Base-by-base conservation (phyloP, 2,888 invertebrate species). In the Phaonia tiefii region DNA sequence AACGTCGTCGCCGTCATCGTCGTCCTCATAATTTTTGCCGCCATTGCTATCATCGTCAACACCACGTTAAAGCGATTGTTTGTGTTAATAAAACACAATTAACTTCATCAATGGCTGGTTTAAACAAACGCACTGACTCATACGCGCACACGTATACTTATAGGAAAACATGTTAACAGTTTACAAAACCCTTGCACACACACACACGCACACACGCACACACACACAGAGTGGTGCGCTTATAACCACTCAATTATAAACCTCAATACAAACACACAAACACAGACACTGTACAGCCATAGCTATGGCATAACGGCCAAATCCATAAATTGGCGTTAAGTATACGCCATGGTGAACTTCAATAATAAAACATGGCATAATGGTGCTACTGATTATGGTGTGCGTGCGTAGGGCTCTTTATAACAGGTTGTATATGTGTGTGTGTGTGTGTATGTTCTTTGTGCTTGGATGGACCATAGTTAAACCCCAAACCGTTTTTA, bases 21-120 rank as follows among this genome's bases (percentile, higher is more conserved):
- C 58, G 31, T 58, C 58, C 13, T 13, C 58, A 15, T 17, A 10
- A 49, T 37, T 2, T 2, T 7, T 46, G 46, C 10, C 13, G 25
- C 11, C 25, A 22, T 54, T 54, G 54, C 10, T 15, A 44, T 54
- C 17, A 66, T 2, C 13, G 39, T 17, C 85, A 86, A 83, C 84
- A 85, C 84, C 85, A 86, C 84, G 86, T 85, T 86, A 86, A 84
- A 86, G 86, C 84, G 76, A 84, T 75, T 85, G 89, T 89, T 88
- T 88, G 89, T 86, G 89, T 89, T 89, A 89, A 89, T 88, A 89
- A 88, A 88, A 88, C 89, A 88, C 89, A 88, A 89, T 88, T 88
- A 88, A 88, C 87, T 89, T 85, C 85, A 87, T 89, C 87, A 89
- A 89, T 89, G 87, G 87, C 85, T 82, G 79, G 80, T 80, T 81